Conservation (phyloP, 2,888 invertebrate species). For the Dasysyrphus tricinctus region DNA sequence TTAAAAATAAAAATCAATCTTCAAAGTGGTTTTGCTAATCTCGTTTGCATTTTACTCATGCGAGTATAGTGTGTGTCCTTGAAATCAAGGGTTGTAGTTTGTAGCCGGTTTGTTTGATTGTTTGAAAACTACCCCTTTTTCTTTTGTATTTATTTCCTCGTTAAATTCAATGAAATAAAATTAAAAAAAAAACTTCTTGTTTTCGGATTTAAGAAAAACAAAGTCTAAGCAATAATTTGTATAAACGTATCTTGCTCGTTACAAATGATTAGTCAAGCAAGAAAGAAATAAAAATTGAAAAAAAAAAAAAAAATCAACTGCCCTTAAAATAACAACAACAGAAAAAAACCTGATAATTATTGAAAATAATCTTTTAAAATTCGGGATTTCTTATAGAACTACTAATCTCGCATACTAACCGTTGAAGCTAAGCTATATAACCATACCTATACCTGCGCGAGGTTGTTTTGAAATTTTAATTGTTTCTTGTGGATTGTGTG, state of each 20-base stretch:
- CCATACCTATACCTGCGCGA: constrained; percentile 1
- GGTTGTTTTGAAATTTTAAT: constrained; percentile 14
- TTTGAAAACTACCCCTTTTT: constrained; percentile 38
- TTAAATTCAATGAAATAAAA: background rate
- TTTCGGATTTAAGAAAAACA: background rate
- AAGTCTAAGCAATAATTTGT: background rate
- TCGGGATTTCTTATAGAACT: background rate
- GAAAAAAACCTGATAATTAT: constrained; percentile 28
- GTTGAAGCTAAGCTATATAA: background rate
- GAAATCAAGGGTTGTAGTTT: constrained; percentile 49
- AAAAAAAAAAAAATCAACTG: background rate
- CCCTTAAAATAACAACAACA: background rate
- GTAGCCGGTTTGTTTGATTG: constrained; percentile 45
- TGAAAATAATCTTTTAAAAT: constrained; percentile 40
- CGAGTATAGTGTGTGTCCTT: constrained; percentile 22
- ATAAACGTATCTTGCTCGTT: constrained; percentile 13
- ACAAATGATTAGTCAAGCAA: constrained; percentile 63
- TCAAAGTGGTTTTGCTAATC: constrained; percentile 20
- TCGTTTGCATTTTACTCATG: constrained; percentile 2
- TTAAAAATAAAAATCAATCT: constrained; percentile 11
- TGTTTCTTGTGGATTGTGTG: constrained; percentile 41
- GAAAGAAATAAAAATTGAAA: constrained; percentile 22
- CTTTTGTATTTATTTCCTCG: background rate
- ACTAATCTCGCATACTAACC: background rate
- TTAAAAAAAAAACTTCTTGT: background rate